Evolutionary conservation across 2,888 invertebrate species (phyloP).

Genomic region (Mimachlamys varia): DNA sequence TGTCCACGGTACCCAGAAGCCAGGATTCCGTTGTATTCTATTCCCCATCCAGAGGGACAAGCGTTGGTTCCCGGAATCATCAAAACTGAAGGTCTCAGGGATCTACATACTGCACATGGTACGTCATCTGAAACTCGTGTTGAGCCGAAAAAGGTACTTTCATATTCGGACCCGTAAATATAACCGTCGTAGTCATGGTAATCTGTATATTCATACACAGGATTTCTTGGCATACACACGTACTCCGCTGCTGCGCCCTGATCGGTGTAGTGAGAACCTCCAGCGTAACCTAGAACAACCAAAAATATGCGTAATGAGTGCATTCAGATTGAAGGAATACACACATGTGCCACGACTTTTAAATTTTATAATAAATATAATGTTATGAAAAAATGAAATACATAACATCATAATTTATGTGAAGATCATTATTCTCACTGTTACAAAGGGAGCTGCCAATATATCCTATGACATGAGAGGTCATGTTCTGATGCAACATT

Average conservation of each 20-base stretch:
- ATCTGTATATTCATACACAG: background rate
- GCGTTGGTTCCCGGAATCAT: slow-evolving; percentile 44
- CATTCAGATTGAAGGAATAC: too few species aligned
- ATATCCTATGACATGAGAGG: too few species aligned
- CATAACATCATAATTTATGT: too few species aligned
- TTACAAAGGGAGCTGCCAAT: too few species aligned
- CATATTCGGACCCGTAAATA: slow-evolving; percentile 43
- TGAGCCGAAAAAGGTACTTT: slow-evolving; percentile 38
- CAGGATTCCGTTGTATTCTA: slow-evolving; percentile 35
- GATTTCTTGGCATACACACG: slow-evolving; percentile 5
- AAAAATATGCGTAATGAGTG: background rate
- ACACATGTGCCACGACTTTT: too few species aligned
- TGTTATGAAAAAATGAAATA: too few species aligned
- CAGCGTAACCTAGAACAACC: background rate
- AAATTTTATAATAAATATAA: too few species aligned
- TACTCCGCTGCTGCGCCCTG: background rate
- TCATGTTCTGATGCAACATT: too few species aligned
- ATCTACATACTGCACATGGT: slow-evolving; percentile 43
- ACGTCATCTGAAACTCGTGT: slow-evolving; percentile 22
- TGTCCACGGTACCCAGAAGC: slow-evolving; percentile 28
- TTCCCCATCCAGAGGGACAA: slow-evolving; percentile 19
- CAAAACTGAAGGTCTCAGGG: background rate
- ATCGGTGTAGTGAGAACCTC: background rate
- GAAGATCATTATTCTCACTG: too few species aligned
- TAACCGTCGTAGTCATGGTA: background rate